Percentiles rank a stretch among this genome's conserved stretches.
Conservation (phyloP, 2,113 vertebrate species). For the Anhinga rufa region DNA sequence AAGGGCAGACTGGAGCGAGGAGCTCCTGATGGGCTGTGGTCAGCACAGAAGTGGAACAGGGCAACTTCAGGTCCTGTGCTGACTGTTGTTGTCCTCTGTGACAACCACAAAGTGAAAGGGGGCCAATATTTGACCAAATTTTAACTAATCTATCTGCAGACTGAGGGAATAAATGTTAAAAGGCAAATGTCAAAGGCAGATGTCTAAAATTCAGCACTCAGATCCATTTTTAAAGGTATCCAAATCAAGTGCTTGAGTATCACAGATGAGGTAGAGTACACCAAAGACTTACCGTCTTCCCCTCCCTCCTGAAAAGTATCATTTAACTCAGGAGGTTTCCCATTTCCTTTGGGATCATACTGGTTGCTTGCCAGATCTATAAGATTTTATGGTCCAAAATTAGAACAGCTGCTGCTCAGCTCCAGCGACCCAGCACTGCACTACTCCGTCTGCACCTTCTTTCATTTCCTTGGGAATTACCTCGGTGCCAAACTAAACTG, state of each 20-base stretch:
- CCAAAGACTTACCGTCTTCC: not conserved
- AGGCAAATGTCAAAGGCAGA: not conserved
- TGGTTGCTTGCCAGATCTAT: not conserved
- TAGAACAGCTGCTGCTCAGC: not conserved
- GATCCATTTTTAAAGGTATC: not conserved
- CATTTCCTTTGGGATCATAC: not conserved
- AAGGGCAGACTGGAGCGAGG: not conserved
- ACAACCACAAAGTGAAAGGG: not conserved
- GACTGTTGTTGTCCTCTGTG: not conserved
- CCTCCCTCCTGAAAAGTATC: not conserved
- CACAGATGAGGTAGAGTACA: not conserved
- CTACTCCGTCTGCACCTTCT: not conserved
- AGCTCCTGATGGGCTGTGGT: not conserved
- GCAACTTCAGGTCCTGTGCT: not conserved
- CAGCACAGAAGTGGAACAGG: not conserved
- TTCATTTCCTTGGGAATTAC: not conserved
- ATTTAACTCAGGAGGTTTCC: not conserved
- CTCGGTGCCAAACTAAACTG: rapidly evolving
- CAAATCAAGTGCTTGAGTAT: not conserved
- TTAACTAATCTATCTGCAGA: not conserved
- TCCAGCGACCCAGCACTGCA: not conserved
- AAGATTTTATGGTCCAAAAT: not conserved
- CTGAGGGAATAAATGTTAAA: not conserved
- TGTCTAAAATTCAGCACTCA: not conserved
- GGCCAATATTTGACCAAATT: not conserved